Evolutionary conservation across 1,140 invertebrate species (phyloP), one percentile per base, ranked within the genome.

Genomic region (Episyrphus balteatus): DNA sequence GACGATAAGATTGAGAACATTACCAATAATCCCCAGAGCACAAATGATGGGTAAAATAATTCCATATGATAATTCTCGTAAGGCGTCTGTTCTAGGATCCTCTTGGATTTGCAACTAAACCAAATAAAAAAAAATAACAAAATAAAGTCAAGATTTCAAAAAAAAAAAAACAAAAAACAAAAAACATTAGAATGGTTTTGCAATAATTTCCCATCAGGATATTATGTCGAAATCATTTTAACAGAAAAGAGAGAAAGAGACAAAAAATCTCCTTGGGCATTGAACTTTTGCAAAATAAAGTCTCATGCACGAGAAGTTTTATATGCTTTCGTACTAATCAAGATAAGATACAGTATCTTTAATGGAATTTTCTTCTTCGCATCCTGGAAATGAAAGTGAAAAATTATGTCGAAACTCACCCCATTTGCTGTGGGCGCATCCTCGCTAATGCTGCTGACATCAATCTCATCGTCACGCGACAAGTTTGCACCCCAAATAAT

Each of bases 1-100:
- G 1, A 86, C 83, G 46, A 84, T 69, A 47, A 86, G 66, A 64
- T 84, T 86, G 50, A 85, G 73, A 30, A 84, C 71, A 55, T 86
- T 86, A 13, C 83, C 83, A 15, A 85, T 68, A 55, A 86, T 83
- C 36, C 83, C 83, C 14, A 84, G 64, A 21, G 74, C 71, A 59
- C 82, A 84, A 51, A 86, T 82, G 31, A 77, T 72, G 32, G 83
- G 82, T 44, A 84, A 57, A 10, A 83, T 68, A 21, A 85, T 71
- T 3, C 82, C 82, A 51, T 86, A 86, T 47, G 80, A 80, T 51
- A 82, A 75, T 55, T 76, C 75, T 54, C 80, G 76, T 38, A 84
- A 55, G 13, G 70, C 59, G 48, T 75, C 72, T 8, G 75, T 82
- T 43, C 77, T 67, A 5, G 78, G 75, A 64, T 81, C 79, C 55